Evolutionary conservation across 2,797 vertebrate species (phyloP).

Genomic region (Danio tinwini): DNA sequence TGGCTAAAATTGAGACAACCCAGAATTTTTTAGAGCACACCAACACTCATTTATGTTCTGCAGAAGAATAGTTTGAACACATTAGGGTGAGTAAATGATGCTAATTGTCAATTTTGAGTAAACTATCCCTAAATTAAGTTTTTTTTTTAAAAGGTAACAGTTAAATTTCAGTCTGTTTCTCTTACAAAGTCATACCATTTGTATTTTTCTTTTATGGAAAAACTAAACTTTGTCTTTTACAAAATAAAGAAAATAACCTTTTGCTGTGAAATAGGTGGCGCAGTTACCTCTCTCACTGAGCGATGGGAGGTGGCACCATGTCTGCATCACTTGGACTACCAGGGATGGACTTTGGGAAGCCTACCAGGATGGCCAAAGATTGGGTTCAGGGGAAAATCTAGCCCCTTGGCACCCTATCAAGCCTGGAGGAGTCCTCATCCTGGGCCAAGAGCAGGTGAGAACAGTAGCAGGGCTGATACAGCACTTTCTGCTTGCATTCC

Average conservation of each 20-base stretch:
- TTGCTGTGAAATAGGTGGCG: conserved; percentile 78
- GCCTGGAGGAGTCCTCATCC: conserved; percentile 92
- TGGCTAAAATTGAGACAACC: too few species aligned
- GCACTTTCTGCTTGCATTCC: neutral
- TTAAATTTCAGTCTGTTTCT: neutral
- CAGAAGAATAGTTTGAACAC: neutral
- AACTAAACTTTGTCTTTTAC: neutral
- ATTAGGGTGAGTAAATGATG: neutral
- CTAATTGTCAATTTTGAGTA: neutral
- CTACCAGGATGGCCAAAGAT: conserved; percentile 91
- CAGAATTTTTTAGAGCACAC: neutral
- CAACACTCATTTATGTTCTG: neutral
- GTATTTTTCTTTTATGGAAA: neutral
- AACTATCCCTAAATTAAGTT: neutral
- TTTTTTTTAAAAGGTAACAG: too few species aligned
- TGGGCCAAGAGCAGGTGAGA: conserved; percentile 96
- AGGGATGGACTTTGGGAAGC: conserved; percentile 97
- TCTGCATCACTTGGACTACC: conserved; percentile 96
- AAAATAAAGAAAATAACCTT: neutral
- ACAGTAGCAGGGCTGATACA: conserved; percentile 5
- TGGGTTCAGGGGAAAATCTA: conserved; percentile 91
- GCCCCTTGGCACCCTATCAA: conserved; percentile 99
- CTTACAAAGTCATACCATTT: neutral
- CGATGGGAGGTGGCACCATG: conserved; percentile 96
- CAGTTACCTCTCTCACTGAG: conserved; percentile 92